Evolutionary conservation across 2,888 invertebrate genomes (phyloP).

Genomic region (Drosophila nr. fundita): DNA sequence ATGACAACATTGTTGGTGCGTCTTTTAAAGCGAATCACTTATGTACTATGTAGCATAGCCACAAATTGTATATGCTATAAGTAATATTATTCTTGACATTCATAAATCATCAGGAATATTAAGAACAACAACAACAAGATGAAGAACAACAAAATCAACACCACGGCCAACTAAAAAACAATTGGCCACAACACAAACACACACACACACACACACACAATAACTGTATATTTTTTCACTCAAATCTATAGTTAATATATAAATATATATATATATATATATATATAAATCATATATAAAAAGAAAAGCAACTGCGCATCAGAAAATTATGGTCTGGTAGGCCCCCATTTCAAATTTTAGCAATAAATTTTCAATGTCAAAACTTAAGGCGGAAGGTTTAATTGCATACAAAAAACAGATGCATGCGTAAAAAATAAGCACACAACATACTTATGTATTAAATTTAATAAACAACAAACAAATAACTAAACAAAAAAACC

Average conservation of each 20-base stretch:
- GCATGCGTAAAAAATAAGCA: constrained; percentile 57
- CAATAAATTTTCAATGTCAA: constrained; percentile 57
- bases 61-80: constrained; percentile 47
- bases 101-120: constrained; percentile 21
- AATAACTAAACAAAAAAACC: constrained; percentile 29
- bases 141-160: constrained; percentile 2
- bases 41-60: constrained; percentile 42
- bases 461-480: constrained; percentile 55
- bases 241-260: constrained; percentile 70
- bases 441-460: constrained; percentile 76
- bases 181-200: constrained; percentile 15
- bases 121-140: not conserved
- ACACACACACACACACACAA: constrained; percentile 31
- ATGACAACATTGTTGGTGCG: constrained; percentile 23
- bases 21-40: constrained; percentile 33
- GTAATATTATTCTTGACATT: constrained; percentile 16
- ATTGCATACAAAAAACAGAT: constrained; percentile 38
- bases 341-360: constrained; percentile 56
- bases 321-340: constrained; percentile 28
- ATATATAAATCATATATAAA: constrained; percentile 19
- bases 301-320: constrained; percentile 12
- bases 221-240: constrained; percentile 76
- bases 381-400: constrained; percentile 49
- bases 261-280: constrained; percentile 18
- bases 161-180: constrained; percentile 7